Conservation (phyloP, 2,888 invertebrate species). For the Isotomurus palustris region DNA sequence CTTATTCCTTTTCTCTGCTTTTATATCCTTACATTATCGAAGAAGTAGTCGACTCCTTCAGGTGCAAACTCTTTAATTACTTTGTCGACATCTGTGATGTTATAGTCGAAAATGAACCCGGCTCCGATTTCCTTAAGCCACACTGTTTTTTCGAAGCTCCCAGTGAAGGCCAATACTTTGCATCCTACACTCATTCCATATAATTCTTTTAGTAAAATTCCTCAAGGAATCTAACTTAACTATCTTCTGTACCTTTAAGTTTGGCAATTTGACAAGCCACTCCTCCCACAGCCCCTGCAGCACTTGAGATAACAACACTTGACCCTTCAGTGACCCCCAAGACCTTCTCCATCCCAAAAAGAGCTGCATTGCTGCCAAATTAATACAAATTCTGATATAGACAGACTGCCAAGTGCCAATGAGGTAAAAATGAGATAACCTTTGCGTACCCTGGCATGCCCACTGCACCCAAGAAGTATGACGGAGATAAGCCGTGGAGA, state of each 20-base stretch:
- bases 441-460: conserved; percentile 43
- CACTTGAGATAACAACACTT: conserved; percentile 66
- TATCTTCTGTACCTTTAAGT: conserved; percentile 57
- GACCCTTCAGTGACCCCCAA: conserved; percentile 67
- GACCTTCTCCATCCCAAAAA: conserved; percentile 67
- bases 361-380: conserved; percentile 57
- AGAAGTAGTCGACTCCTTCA: conserved; percentile 23
- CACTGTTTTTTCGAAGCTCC: conserved; percentile 20
- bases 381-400: too few species aligned
- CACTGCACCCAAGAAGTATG: conserved; percentile 52
- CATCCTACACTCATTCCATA: conserved; percentile 13
- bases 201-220: conserved; percentile 4
- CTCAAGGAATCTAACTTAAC: too few species aligned
- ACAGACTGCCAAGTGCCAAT: too few species aligned
- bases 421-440: neutral
- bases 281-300: conserved; percentile 58
- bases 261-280: conserved; percentile 67
- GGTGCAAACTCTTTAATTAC: conserved; percentile 16
- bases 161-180: conserved; percentile 23
- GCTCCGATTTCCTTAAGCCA: conserved; percentile 21
- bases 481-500: conserved; percentile 58
- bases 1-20: too few species aligned
- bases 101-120: too few species aligned
- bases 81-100: conserved; percentile 12
- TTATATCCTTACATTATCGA: conserved; percentile 26